A percentile compares a stretch with the other conserved stretches of the same genome.
These are phyloP conservation scores for Helicoverpa zea DNA, from an alignment of 1,140 invertebrate species.

Conservation along the genomic window DNA sequence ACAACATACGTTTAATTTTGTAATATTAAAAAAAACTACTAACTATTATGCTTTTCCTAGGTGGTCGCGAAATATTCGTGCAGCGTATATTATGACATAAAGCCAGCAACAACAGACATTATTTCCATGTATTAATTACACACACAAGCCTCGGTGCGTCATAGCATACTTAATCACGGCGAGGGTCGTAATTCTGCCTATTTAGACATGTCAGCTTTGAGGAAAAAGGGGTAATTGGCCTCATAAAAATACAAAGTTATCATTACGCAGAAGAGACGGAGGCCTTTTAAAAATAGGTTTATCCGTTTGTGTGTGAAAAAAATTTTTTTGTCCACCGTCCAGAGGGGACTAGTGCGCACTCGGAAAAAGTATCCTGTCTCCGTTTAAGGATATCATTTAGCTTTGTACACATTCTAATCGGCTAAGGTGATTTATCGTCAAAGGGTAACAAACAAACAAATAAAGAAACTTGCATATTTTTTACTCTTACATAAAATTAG, in stretches of 20 bases:
- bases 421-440: too few species aligned
- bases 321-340: too few species aligned
- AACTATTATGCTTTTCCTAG: too few species aligned
- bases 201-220: background rate
- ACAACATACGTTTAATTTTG: background rate
- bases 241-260: background rate
- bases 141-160: background rate
- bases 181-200: slow-evolving; percentile 3
- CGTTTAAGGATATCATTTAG: too few species aligned
- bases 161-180: slow-evolving; percentile 8
- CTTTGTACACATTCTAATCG: too few species aligned
- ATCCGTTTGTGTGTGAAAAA: too few species aligned
- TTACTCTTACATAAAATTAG: too few species aligned
- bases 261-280: background rate
- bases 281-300: background rate
- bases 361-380: too few species aligned
- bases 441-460: too few species aligned
- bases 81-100: background rate
- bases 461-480: too few species aligned
- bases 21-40: background rate
- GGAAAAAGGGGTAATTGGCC: background rate
- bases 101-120: slow-evolving; percentile 2
- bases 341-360: too few species aligned
- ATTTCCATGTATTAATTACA: slow-evolving; percentile 24
- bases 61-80: background rate